Evolutionary conservation across 2,888 invertebrate species (phyloP).

Genomic region (Drosophila crucigera): DNA sequence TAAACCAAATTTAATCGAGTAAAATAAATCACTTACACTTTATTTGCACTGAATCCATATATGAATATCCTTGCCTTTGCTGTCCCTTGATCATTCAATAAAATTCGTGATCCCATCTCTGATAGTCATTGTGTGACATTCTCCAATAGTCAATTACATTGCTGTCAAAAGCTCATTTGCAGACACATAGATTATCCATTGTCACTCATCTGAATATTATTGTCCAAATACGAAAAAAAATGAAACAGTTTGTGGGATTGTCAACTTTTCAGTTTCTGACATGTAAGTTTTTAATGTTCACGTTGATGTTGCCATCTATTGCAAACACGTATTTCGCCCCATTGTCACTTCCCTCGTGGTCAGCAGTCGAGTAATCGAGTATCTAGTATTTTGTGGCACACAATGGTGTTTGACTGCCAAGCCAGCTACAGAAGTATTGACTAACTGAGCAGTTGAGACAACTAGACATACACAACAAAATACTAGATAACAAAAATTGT

Average conservation of each 20-base stretch:
- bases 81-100: conserved; percentile 2
- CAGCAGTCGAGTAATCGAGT: conserved; percentile 8
- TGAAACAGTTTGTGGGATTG: background rate
- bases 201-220: conserved; percentile 10
- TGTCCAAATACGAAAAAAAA: background rate
- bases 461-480: conserved; percentile 18
- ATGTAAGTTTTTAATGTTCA: conserved; percentile 20
- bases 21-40: background rate
- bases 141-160: conserved; percentile 7
- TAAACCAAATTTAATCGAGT: conserved; percentile 11
- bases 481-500: conserved; percentile 60
- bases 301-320: conserved; percentile 6
- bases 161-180: conserved; percentile 8
- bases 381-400: conserved; percentile 6
- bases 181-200: conserved; percentile 1
- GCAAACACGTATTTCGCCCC: conserved; percentile 10
- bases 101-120: background rate
- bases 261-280: conserved; percentile 10
- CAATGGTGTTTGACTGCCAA: conserved; percentile 21
- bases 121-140: background rate
- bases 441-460: conserved; percentile 41
- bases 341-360: conserved; percentile 27
- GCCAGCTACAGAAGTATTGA: conserved; percentile 20
- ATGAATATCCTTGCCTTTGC: background rate
- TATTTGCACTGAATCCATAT: background rate